Conservation (phyloP, 2,888 invertebrate genomes). For the Myathropa florea region DNA sequence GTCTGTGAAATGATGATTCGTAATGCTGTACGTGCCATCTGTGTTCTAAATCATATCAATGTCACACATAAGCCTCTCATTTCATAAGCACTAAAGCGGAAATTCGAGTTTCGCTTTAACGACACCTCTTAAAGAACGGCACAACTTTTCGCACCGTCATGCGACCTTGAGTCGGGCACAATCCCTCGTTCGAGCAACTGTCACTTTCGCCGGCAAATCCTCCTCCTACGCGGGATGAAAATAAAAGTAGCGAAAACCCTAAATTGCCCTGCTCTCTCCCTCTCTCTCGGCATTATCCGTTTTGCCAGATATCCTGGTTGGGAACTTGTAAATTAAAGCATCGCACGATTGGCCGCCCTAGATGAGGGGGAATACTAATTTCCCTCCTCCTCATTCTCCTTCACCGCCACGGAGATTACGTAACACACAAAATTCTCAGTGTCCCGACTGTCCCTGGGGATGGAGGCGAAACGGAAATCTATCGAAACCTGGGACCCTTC, state of each 20-base stretch:
- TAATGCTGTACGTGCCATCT: constrained; percentile 34
- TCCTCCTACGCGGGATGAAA: background rate
- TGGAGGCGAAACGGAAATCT: background rate
- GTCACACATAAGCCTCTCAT: constrained; percentile 12
- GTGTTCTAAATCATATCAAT: constrained; percentile 46
- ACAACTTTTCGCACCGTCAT: background rate
- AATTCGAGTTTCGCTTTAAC: background rate
- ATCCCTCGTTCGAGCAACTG: background rate
- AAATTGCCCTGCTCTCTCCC: constrained; percentile 21
- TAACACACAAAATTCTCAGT: constrained; percentile 4
- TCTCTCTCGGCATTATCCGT: constrained; percentile 11
- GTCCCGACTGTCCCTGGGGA: background rate
- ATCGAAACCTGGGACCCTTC: constrained; percentile 15
- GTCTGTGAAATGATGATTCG: constrained; percentile 5
- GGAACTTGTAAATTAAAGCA: constrained; percentile 38
- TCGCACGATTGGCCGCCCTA: constrained; percentile 38
- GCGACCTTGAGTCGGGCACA: background rate
- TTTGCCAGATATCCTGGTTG: constrained; percentile 26
- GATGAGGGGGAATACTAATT: constrained; percentile 38
- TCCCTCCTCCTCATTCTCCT: background rate
- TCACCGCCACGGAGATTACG: constrained; percentile 2
- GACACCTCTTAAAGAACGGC: background rate
- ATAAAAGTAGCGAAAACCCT: background rate
- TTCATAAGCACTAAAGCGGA: constrained; percentile 9
- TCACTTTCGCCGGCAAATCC: background rate